Evolutionary conservation across 2,888 invertebrate species (phyloP).

Genomic region (Ectemnius cavifrons): DNA sequence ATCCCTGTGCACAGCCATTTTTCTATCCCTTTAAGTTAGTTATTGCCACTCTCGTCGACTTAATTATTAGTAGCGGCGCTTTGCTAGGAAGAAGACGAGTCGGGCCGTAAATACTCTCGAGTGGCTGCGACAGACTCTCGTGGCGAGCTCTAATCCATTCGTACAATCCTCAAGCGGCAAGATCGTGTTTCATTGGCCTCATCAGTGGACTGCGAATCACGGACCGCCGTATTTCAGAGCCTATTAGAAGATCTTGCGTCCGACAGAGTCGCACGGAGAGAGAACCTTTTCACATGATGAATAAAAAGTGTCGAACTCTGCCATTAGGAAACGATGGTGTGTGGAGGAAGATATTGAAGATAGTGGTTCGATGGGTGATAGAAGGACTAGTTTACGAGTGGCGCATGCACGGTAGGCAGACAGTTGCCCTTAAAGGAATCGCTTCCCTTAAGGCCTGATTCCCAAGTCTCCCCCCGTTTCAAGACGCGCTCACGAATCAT

Average conservation of each 20-base stretch:
- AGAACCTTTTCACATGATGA: too few species aligned
- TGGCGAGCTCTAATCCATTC: not conserved
- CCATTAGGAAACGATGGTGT: too few species aligned
- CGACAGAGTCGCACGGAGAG: not conserved
- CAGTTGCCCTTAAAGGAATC: conserved; percentile 20
- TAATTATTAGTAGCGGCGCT: conserved; percentile 42
- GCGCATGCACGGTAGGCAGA: conserved; percentile 12
- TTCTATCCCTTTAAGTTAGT: conserved; percentile 31
- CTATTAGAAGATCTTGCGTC: not conserved
- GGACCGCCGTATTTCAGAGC: too few species aligned
- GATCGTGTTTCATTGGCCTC: not conserved
- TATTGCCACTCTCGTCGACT: conserved; percentile 37
- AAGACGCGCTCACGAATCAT: conserved; percentile 11
- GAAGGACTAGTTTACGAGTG: conserved; percentile 8
- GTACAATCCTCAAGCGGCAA: not conserved
- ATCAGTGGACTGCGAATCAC: too few species aligned
- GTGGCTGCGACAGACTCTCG: too few species aligned
- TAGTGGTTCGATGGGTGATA: too few species aligned
- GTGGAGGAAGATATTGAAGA: too few species aligned
- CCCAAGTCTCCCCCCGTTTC: conserved; percentile 20
- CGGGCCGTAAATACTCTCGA: not conserved
- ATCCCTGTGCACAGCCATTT: not conserved
- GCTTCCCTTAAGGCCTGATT: conserved; percentile 37
- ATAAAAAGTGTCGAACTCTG: too few species aligned
- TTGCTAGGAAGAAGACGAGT: conserved; percentile 29